Percentiles rank a stretch among this genome's conserved stretches.
Conservation (phyloP, 2,888 invertebrate species). For the Trissolcus brochymenae region DNA sequence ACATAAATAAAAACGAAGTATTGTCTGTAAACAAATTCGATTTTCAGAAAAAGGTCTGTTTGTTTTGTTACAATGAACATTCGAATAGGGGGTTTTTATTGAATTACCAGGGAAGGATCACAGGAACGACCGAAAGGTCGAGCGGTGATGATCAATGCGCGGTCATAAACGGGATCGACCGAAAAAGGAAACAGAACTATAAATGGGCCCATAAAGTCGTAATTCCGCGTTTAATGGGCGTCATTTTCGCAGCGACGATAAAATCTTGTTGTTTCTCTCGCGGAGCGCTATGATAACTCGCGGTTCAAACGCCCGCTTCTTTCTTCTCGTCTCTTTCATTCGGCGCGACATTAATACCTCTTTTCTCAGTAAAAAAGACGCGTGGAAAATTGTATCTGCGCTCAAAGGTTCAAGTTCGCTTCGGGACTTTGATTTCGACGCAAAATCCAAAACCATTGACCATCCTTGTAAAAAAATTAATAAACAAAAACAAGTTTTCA, state of each 20-base stretch:
- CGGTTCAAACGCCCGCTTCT: constrained; percentile 10
- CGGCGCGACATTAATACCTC: constrained; percentile 14
- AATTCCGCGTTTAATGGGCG: constrained; percentile 14
- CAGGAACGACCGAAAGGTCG: constrained; percentile 4
- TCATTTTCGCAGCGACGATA: constrained; percentile 14
- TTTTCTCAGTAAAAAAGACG: constrained; percentile 17
- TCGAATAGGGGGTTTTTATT: neutral
- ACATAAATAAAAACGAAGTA: too few relatives aligned
- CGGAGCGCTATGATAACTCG: constrained; percentile 11
- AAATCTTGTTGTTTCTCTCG: constrained; percentile 5
- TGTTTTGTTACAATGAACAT: too few relatives aligned
- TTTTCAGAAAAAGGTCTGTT: too few relatives aligned
- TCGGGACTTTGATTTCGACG: constrained; percentile 4
- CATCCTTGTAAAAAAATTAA: too few relatives aligned
- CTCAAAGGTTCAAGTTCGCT: constrained; percentile 10
- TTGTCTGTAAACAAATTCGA: too few relatives aligned
- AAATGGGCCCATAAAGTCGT: constrained; percentile 18
- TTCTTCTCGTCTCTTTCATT: constrained; percentile 5
- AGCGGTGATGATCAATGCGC: neutral
- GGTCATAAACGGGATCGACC: constrained; percentile 11
- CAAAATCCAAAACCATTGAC: neutral
- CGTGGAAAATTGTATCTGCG: constrained; percentile 11
- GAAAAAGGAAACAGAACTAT: constrained; percentile 17
- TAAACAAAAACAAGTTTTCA: too few relatives aligned
- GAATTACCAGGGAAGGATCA: constrained; percentile 1